Percentiles rank a stretch among this genome's conserved stretches.
Evolutionary conservation across 2,797 vertebrate genomes (phyloP).

Genomic region (Clarias platycephalus): DNA sequence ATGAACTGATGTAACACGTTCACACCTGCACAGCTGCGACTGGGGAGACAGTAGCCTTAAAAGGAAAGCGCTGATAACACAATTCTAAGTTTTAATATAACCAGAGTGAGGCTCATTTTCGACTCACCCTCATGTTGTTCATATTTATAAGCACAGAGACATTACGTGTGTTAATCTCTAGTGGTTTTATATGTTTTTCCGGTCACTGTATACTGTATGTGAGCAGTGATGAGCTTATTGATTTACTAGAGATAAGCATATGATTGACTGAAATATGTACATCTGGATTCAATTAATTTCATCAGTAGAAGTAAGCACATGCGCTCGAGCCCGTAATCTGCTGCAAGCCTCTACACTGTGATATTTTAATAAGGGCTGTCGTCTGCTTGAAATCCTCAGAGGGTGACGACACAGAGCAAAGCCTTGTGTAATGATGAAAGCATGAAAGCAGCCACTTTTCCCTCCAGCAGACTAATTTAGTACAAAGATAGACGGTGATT

Average conservation of each 20-base stretch:
- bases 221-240: not conserved
- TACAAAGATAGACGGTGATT: conserved; percentile 28
- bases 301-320: conserved; percentile 6
- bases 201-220: not conserved
- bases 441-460: conserved; percentile 30
- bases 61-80: too few relatives aligned
- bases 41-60: too few relatives aligned
- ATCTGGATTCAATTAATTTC: conserved; percentile 18
- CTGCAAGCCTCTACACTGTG: conserved; percentile 31
- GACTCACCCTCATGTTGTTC: not conserved
- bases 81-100: too few relatives aligned
- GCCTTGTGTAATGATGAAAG: conserved; percentile 34
- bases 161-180: not conserved
- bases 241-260: not conserved
- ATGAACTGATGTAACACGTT: too few relatives aligned
- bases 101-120: too few relatives aligned
- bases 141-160: not conserved
- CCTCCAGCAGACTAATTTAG: not conserved
- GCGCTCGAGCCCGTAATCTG: conserved; percentile 28
- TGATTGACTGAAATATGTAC: conserved; percentile 20
- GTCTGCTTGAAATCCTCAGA: conserved; percentile 30
- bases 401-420: conserved; percentile 32
- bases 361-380: conserved; percentile 41
- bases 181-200: not conserved
- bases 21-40: too few relatives aligned